Percentiles rank a stretch among this genome's conserved stretches.
Evolutionary conservation across 2,888 invertebrate species (phyloP).

Genomic region (Noctua comes): DNA sequence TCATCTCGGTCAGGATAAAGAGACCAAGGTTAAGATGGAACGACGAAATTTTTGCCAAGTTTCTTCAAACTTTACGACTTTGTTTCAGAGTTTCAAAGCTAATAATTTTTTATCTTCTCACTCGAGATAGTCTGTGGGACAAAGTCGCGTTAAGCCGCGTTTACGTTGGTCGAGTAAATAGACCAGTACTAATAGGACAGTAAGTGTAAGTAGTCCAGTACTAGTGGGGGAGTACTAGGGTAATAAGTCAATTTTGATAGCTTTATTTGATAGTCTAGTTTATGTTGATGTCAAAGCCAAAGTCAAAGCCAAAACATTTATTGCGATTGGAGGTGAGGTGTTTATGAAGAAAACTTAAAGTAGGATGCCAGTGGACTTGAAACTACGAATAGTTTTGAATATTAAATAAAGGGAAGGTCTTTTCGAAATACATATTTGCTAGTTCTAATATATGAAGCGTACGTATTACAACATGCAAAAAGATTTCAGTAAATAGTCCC

Average conservation of each 20-base stretch:
- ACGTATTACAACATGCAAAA: background rate
- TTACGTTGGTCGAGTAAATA: conserved; percentile 2
- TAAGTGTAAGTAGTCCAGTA: no score
- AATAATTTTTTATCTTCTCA: conserved; percentile 68
- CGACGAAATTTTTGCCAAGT: conserved; percentile 62
- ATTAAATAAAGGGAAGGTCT: background rate
- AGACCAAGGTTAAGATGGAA: conserved; percentile 53
- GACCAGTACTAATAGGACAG: conserved; percentile 18
- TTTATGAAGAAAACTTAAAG: background rate
- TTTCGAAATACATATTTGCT: no score
- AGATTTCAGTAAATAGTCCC: background rate
- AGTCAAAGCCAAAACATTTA: no score
- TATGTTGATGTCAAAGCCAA: no score
- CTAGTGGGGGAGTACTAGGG: background rate
- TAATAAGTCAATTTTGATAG: background rate
- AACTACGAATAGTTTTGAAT: background rate
- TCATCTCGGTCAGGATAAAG: conserved; percentile 55
- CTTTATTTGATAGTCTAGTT: background rate
- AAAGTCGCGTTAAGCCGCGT: conserved; percentile 43
- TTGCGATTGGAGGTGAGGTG: no score
- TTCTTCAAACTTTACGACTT: conserved; percentile 62
- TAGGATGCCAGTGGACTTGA: no score
- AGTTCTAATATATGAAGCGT: background rate
- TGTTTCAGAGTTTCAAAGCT: conserved; percentile 66
- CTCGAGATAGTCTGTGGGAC: conserved; percentile 62